phyloP scores from a whole-genome alignment of 2,113 vertebrate genomes.

The Etheostoma spectabile region DNA sequence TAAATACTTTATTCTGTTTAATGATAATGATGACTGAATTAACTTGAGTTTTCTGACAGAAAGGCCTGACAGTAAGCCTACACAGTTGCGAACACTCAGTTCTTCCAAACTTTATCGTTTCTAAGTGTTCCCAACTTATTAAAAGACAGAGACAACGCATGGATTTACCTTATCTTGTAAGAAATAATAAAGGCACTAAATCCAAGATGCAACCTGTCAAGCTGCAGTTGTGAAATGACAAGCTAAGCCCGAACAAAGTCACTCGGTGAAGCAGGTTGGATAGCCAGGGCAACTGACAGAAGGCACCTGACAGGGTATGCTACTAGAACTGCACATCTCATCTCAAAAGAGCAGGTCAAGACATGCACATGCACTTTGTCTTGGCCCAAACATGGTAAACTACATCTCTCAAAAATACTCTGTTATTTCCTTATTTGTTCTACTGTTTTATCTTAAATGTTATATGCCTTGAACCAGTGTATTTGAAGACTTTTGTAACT shows the following conservation, averaged over 20 bases:
- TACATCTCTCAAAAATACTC: background rate
- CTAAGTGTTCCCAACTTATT: background rate
- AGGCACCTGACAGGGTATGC: background rate
- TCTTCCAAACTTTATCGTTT: background rate
- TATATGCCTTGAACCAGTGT: background rate
- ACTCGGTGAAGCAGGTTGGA: background rate
- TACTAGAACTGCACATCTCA: slow-evolving; percentile 9
- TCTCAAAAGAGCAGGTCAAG: background rate
- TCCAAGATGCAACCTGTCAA: background rate
- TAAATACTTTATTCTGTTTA: background rate
- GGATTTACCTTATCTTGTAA: background rate
- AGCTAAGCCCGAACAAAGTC: background rate
- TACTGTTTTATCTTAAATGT: background rate
- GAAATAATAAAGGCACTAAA: background rate
- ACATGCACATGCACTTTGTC: background rate
- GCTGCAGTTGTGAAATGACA: background rate
- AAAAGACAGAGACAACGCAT: background rate
- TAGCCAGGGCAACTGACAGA: slow-evolving; percentile 4
- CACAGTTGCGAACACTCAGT: background rate
- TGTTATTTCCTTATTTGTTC: background rate
- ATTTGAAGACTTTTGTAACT: background rate
- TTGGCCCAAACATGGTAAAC: background rate
- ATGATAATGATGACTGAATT: background rate
- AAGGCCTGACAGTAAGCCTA: background rate
- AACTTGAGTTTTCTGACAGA: background rate